Evolutionary conservation across 2,797 vertebrate genomes (phyloP), one percentile per base, ranked within the genome.

Genomic region (Sebastes itinus): DNA sequence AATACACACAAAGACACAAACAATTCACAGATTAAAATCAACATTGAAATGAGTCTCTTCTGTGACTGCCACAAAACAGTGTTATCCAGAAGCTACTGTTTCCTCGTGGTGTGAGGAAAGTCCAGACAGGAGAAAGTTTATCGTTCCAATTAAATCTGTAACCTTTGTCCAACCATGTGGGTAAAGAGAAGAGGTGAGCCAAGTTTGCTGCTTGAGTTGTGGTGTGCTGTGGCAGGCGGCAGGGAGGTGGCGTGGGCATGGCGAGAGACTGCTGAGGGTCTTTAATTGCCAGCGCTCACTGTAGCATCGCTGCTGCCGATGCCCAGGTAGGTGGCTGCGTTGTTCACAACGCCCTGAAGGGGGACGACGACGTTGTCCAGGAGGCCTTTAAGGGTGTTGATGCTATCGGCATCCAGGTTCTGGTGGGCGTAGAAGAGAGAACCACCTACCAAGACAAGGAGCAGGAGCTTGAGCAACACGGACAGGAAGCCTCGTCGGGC

Each of bases 351-450:
- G 0, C 60, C 71, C 70, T 90, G 90, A 46, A 94, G 65, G 1
- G 94, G 90, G 72, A 88, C 56, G 4, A 89, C 1, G 38, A 89
- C 75, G 58, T 52, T 81, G 84, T 92, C 90, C n/a, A 83, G 58
- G 63, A 92, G 83, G 77, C 64, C 78, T 93, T 85, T 81, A 85
- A 98, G 95, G 49, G 96, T 93, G 92, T 94, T 95, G 89, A 95
- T 90, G 92, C 97, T 95, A 82, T 97, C 94, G 73, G 93, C 96
- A 88, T 97, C 97, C 97, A 98, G 96, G 85, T 97, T 96, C 94
- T 97, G 96, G 94, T 97, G 98, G 90, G 95, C 95, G 68, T 96
- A 95, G 93, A 95, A 95, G 86, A 97, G 91, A 84, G 96, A 97
- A 55, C 92, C 92, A 0, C 70, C 94, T 82, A 97, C 92, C 78